These are phyloP conservation scores for Thalassaphorura encarpata DNA, from an alignment of 1,140 invertebrate species.

Conservation along the genomic window DNA sequence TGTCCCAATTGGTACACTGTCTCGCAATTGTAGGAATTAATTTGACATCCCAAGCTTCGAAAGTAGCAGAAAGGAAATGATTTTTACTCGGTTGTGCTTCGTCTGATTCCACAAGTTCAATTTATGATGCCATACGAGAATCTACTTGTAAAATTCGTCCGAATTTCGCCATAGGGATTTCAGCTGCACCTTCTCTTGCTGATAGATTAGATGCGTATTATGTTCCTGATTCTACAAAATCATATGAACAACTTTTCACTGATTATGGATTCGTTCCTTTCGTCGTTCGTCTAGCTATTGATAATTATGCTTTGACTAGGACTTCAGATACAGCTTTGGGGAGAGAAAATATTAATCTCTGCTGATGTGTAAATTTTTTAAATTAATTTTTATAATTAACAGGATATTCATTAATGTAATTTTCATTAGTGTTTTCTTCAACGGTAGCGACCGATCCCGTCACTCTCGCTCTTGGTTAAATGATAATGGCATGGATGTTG, in stretches of 20 bases:
- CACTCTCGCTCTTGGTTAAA: constrained; percentile 16
- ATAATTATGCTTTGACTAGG: constrained; percentile 8
- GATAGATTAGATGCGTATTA: constrained; percentile 14
- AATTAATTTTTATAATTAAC: background rate
- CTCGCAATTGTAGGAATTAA: too few relatives aligned
- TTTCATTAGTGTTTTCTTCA: constrained; percentile 16
- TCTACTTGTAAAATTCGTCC: constrained; percentile 12
- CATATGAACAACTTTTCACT: constrained; percentile 12
- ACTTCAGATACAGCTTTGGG: constrained; percentile 3
- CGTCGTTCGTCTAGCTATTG: constrained; percentile 5
- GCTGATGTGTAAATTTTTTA: constrained; percentile 12
- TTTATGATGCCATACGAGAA: constrained; percentile 16
- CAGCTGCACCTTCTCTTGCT: constrained; percentile 7
- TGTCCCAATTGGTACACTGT: too few relatives aligned
- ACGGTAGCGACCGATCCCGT: constrained; percentile 17
- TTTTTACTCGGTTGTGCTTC: constrained; percentile 18
- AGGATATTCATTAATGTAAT: background rate
- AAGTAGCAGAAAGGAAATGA: constrained; percentile 3
- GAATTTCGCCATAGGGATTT: constrained; percentile 9
- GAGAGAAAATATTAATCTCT: constrained; percentile 5
- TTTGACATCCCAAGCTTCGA: too few relatives aligned
- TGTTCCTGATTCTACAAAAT: background rate
- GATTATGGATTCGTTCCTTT: constrained; percentile 14
- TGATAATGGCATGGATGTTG: constrained; percentile 11
- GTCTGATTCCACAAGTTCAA: background rate